Evolutionary conservation across 2,888 invertebrate species (phyloP).

Genomic region (Emmelina monodactyla): DNA sequence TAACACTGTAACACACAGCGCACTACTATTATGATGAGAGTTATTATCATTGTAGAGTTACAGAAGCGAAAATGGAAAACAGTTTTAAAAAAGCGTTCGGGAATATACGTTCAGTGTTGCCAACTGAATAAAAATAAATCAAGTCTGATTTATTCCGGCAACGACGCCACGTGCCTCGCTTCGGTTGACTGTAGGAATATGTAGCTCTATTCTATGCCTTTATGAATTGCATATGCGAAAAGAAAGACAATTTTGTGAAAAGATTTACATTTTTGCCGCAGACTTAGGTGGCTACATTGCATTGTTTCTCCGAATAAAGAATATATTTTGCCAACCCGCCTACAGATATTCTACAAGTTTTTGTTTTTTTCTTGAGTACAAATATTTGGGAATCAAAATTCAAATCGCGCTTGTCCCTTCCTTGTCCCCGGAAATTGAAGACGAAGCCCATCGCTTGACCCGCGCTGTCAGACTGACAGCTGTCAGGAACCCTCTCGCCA

Average conservation of each 20-base stretch:
- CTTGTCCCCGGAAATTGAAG: constrained; percentile 54
- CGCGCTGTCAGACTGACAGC: constrained; percentile 41
- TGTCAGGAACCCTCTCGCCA: constrained; percentile 37
- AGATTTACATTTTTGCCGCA: neutral
- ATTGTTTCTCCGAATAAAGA: neutral
- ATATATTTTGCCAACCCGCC: neutral
- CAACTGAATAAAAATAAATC: constrained; percentile 63
- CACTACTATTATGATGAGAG: too few species aligned
- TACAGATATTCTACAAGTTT: neutral
- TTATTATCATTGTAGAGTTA: too few species aligned
- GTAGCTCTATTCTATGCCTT: constrained; percentile 1
- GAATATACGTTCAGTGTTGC: constrained; percentile 41
- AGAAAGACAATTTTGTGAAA: neutral
- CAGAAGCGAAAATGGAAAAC: too few species aligned
- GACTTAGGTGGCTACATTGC: neutral
- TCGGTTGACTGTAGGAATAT: constrained; percentile 24
- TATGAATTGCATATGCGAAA: constrained; percentile 1
- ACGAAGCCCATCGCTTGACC: constrained; percentile 43
- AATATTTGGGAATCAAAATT: constrained; percentile 27
- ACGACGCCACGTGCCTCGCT: constrained; percentile 33
- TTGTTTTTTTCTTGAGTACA: neutral
- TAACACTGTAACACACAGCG: too few species aligned
- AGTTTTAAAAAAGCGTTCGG: too few species aligned
- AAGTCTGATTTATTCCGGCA: constrained; percentile 53
- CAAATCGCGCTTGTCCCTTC: constrained; percentile 34